These are phyloP conservation scores for Chrysodeixis includens DNA, from an alignment of 2,888 invertebrate species.

Conservation along the genomic window DNA sequence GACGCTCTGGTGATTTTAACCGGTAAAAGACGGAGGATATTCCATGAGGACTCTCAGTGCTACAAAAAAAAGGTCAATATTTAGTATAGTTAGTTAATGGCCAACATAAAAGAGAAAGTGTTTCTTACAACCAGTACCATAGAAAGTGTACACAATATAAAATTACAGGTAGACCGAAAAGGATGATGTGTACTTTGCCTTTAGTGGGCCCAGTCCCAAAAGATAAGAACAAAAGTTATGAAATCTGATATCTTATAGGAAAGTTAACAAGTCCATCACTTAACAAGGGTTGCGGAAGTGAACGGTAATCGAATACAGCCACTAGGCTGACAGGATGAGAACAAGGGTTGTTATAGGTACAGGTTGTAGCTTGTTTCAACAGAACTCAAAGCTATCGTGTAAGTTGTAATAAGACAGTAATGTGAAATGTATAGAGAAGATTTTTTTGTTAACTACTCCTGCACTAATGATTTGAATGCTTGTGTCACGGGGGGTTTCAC, in stretches of 20 bases:
- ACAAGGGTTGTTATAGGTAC: not conserved
- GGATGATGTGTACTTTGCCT: not conserved
- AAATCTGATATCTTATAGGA: conserved; percentile 26
- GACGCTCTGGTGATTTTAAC: too few species aligned
- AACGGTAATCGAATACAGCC: not conserved
- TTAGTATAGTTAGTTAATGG: not conserved
- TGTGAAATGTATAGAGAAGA: too few species aligned
- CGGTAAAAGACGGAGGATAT: too few species aligned
- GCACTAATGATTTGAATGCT: too few species aligned
- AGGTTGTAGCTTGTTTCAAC: not conserved
- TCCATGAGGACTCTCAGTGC: too few species aligned
- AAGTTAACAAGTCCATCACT: conserved; percentile 7
- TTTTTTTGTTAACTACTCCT: too few species aligned
- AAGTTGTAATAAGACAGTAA: too few species aligned
- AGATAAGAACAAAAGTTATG: conserved; percentile 14
- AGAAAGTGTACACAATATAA: conserved; percentile 4
- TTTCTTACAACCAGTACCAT: not conserved
- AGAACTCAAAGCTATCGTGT: too few species aligned
- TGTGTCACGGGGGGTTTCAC: too few species aligned
- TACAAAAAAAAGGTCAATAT: too few species aligned
- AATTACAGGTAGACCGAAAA: not conserved
- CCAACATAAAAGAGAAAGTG: not conserved
- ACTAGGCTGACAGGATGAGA: not conserved
- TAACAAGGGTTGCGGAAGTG: not conserved
- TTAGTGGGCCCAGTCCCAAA: conserved; percentile 3